Evolutionary conservation across 2,113 vertebrate species (phyloP).

Genomic region (Stigmatopora argus): DNA sequence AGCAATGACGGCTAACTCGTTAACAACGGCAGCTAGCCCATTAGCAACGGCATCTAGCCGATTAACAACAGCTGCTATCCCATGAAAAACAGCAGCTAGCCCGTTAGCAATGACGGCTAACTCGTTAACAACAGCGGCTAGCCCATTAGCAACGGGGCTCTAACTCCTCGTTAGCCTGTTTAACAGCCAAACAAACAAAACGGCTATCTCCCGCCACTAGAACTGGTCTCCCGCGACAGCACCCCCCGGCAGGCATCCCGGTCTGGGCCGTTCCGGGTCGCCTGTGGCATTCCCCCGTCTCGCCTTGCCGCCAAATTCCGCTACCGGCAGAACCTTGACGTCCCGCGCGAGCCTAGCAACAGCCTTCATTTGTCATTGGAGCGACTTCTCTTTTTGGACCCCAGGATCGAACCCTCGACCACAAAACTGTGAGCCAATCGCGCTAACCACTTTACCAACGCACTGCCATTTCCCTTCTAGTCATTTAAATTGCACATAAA

Average conservation of each 20-base stretch:
- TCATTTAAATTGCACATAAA: too few relatives aligned
- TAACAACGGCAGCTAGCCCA: too few relatives aligned
- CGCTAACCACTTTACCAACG: too few relatives aligned
- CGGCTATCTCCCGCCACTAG: not conserved
- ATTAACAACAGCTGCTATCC: too few relatives aligned
- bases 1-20: too few relatives aligned
- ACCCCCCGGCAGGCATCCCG: not conserved
- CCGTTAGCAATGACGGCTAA: too few relatives aligned
- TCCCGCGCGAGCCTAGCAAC: not conserved
- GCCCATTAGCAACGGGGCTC: not conserved
- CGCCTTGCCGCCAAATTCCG: not conserved
- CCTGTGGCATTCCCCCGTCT: not conserved
- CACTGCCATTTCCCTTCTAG: too few relatives aligned
- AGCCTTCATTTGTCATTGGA: not conserved
- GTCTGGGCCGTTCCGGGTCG: not conserved
- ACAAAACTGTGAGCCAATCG: too few relatives aligned
- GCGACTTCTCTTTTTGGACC: too few relatives aligned
- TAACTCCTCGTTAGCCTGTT: not conserved
- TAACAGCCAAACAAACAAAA: slow-evolving; percentile 1
- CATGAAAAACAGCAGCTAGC: too few relatives aligned
- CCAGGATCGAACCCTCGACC: too few relatives aligned
- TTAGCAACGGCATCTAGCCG: too few relatives aligned
- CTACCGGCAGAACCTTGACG: not conserved
- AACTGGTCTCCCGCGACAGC: not conserved
- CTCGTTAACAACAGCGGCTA: not conserved